Evolutionary conservation across 1,140 invertebrate species (phyloP).

Genomic region (Pararge aegeria): DNA sequence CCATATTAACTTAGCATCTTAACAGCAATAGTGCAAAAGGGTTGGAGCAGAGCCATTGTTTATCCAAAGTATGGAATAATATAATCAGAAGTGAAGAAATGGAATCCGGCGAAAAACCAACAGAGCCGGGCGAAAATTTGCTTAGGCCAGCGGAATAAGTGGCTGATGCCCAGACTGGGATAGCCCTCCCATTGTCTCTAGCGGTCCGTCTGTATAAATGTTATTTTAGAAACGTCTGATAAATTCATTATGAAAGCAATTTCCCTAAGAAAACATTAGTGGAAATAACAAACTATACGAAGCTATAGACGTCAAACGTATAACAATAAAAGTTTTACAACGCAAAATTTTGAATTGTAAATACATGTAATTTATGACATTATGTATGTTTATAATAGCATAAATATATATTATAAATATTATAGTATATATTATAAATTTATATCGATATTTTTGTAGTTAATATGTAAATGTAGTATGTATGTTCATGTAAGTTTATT

Average conservation of each 20-base stretch:
- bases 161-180: slow-evolving; percentile 59
- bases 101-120: slow-evolving; percentile 76
- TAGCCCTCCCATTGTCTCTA: slow-evolving; percentile 53
- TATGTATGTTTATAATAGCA: no score
- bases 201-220: slow-evolving; percentile 31
- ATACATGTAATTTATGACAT: no score
- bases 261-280: slow-evolving; percentile 6
- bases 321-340: no score
- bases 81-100: slow-evolving; percentile 79
- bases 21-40: slow-evolving; percentile 70
- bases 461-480: no score
- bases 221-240: slow-evolving; percentile 16
- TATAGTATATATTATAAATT: no score
- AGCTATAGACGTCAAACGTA: no score
- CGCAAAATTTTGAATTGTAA: no score
- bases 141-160: slow-evolving; percentile 77
- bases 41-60: slow-evolving; percentile 67
- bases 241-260: slow-evolving; percentile 14
- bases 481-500: no score
- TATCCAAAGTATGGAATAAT: slow-evolving; percentile 78
- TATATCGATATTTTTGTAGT: no score
- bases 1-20: slow-evolving; percentile 44
- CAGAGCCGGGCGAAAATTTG: slow-evolving; percentile 73
- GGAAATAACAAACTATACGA: background rate
- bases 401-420: no score